phyloP scores from a whole-genome alignment of 2,888 invertebrate species.

The Trachelus tabidus region DNA sequence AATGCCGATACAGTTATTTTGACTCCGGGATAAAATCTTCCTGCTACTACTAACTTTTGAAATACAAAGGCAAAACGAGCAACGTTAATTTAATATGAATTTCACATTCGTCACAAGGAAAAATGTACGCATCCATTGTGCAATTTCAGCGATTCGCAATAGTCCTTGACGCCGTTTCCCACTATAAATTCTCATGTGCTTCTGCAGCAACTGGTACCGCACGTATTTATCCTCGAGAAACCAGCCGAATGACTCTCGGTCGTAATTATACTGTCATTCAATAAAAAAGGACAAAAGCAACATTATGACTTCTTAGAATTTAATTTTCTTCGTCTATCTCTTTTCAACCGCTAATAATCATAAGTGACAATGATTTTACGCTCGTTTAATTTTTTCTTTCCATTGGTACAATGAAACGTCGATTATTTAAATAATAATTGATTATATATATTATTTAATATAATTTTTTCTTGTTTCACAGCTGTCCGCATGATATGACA shows the following conservation, averaged over 20 bases:
- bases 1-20: background rate
- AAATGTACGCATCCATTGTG: background rate
- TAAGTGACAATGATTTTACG: background rate
- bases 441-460: background rate
- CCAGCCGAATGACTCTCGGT: background rate
- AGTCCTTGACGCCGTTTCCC: background rate
- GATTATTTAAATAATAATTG: background rate
- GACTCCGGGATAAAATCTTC: background rate
- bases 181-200: background rate
- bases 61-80: background rate
- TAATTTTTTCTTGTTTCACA: conserved; percentile 12
- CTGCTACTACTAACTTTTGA: background rate
- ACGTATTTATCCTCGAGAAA: background rate
- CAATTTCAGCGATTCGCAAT: background rate
- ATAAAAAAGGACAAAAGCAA: no score
- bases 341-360: background rate
- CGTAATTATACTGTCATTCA: no score
- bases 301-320: background rate
- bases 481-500: conserved; percentile 55
- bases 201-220: background rate
- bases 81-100: background rate
- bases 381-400: background rate
- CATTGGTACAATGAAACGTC: background rate
- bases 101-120: background rate
- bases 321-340: background rate